phyloP scores from a whole-genome alignment of 2,888 invertebrate genomes.

The Blastobasis adustella region DNA sequence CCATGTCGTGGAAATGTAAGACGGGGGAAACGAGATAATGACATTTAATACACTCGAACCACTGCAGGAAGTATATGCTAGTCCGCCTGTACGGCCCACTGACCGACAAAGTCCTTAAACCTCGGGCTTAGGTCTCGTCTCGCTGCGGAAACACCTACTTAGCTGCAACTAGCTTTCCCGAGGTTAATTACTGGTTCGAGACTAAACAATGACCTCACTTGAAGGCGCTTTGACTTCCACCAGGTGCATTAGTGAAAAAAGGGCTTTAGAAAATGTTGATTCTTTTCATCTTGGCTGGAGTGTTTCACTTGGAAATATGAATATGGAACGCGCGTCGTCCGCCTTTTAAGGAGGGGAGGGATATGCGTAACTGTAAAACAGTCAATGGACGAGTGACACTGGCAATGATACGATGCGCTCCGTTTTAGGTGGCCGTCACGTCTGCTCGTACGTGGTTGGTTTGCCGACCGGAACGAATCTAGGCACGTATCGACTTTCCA shows the following conservation, averaged over 20 bases:
- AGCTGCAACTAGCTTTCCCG: constrained; percentile 41
- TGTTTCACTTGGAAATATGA: constrained; percentile 55
- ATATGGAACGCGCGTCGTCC: constrained; percentile 54
- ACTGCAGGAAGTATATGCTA: constrained; percentile 22
- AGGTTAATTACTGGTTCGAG: constrained; percentile 35
- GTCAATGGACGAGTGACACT: constrained; percentile 62
- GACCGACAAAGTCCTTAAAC: constrained; percentile 51
- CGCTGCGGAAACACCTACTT: constrained; percentile 40
- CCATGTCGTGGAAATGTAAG: constrained; percentile 18
- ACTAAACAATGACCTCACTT: constrained; percentile 18
- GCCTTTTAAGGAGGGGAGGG: constrained; percentile 41
- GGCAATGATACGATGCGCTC: constrained; percentile 52
- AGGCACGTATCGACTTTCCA: constrained; percentile 57
- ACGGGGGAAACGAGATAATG: background rate
- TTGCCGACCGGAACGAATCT: constrained; percentile 25
- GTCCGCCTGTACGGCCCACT: constrained; percentile 38
- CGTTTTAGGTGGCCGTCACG: constrained; percentile 56
- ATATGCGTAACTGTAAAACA: constrained; percentile 61
- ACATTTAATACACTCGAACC: too few relatives aligned
- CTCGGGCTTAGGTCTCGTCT: constrained; percentile 33
- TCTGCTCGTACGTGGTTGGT: constrained; percentile 50
- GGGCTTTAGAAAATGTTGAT: constrained; percentile 19
- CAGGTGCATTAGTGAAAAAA: background rate
- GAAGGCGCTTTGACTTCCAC: background rate
- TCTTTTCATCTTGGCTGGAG: constrained; percentile 20